A percentile compares a stretch with the other conserved stretches of the same genome.
These are phyloP conservation scores for Netelia virgata DNA, from an alignment of 2,888 invertebrate species.

Conservation along the genomic window DNA sequence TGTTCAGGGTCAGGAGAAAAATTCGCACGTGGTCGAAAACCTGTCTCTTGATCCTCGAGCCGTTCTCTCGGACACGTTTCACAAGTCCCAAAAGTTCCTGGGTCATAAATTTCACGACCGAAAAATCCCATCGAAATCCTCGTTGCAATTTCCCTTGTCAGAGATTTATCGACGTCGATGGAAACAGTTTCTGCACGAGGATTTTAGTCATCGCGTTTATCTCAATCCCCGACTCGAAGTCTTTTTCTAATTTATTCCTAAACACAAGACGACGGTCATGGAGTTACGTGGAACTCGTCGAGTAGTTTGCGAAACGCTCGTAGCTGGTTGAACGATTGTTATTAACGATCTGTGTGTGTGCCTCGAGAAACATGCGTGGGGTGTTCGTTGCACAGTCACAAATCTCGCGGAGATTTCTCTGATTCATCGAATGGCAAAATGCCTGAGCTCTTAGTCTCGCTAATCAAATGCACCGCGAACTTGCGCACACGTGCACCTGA, in stretches of 20 bases:
- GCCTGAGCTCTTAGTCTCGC: slow-evolving; percentile 73
- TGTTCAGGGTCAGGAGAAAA: slow-evolving; percentile 11
- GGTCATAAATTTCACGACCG: slow-evolving; percentile 26
- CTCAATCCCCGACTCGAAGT: background rate
- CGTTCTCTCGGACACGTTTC: slow-evolving; percentile 42
- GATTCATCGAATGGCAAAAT: slow-evolving; percentile 77
- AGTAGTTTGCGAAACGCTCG: slow-evolving; percentile 25
- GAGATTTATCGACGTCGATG: background rate
- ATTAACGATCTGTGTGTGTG: slow-evolving; percentile 7
- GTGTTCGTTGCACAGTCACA: slow-evolving; percentile 14
- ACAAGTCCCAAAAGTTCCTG: background rate
- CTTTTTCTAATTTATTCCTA: slow-evolving; percentile 38
- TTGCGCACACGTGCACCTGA: slow-evolving; percentile 56
- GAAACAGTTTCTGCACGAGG: background rate
- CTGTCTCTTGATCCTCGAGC: slow-evolving; percentile 34
- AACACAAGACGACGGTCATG: background rate
- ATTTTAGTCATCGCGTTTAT: slow-evolving; percentile 2
- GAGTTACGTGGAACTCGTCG: slow-evolving; percentile 9
- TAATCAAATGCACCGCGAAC: slow-evolving; percentile 60
- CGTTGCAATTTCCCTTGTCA: slow-evolving; percentile 44
- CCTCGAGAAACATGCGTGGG: background rate
- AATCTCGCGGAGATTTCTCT: slow-evolving; percentile 66
- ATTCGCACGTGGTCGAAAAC: slow-evolving; percentile 56
- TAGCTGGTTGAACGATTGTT: slow-evolving; percentile 30
- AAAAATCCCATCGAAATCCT: slow-evolving; percentile 9